Evolutionary conservation across 2,888 invertebrate species (phyloP).

Genomic region (Cryptosula pallasiana): DNA sequence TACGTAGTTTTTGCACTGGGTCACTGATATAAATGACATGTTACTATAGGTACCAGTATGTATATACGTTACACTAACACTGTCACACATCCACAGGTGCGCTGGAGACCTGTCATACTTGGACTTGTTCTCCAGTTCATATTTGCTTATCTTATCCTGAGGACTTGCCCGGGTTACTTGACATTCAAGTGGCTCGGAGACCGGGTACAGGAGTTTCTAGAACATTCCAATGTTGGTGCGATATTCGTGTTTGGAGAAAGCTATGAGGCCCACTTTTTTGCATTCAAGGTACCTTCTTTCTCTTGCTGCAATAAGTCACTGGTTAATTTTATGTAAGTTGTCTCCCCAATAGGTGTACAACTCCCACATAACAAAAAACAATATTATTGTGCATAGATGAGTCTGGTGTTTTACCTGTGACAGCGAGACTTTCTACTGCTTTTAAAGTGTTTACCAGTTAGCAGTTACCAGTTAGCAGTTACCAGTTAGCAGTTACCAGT

Average conservation of each 20-base stretch:
- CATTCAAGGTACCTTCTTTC: constrained; percentile 74
- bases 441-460: too few species aligned
- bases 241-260: constrained; percentile 73
- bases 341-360: too few species aligned
- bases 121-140: constrained; percentile 78
- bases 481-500: too few species aligned
- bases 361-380: too few species aligned
- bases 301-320: too few species aligned
- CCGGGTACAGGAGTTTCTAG: constrained; percentile 71
- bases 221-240: constrained; percentile 73
- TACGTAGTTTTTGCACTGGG: constrained; percentile 28
- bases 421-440: too few species aligned
- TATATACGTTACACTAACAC: not conserved
- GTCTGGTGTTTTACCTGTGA: too few species aligned
- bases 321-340: too few species aligned
- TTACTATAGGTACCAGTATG: too few species aligned
- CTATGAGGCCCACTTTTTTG: constrained; percentile 63
- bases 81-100: constrained; percentile 40
- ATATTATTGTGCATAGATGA: too few species aligned
- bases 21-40: too few species aligned
- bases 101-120: constrained; percentile 71
- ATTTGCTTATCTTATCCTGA: constrained; percentile 64
- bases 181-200: constrained; percentile 64
- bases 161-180: constrained; percentile 68
- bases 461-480: too few species aligned